Evolutionary conservation across 2,113 vertebrate species (phyloP).

Genomic region (Sphyrna mokarran): DNA sequence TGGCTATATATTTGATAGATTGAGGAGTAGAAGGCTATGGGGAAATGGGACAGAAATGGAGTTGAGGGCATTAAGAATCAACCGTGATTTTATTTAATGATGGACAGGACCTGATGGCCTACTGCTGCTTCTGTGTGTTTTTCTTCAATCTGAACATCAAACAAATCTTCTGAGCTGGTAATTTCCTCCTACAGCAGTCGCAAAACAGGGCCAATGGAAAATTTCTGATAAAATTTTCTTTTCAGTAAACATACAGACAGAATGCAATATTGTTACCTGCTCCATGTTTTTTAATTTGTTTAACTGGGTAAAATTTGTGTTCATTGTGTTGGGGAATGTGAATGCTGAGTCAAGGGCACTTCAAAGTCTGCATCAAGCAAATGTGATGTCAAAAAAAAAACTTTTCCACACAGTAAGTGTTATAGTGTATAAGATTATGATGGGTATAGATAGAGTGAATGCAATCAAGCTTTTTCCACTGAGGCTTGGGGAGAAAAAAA

Average conservation of each 20-base stretch:
- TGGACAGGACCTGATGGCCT: too few relatives aligned
- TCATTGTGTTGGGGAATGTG: neutral
- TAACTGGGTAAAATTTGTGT: neutral
- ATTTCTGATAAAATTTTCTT: neutral
- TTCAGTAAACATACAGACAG: neutral
- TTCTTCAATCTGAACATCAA: constrained; percentile 13
- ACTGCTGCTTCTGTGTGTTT: neutral
- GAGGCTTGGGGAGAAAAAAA: too few relatives aligned
- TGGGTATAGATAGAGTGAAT: too few relatives aligned
- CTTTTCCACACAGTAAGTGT: too few relatives aligned
- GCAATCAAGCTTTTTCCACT: too few relatives aligned
- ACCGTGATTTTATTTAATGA: too few relatives aligned
- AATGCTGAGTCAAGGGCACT: neutral
- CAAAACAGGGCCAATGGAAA: neutral
- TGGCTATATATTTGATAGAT: too few relatives aligned
- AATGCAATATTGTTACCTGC: neutral
- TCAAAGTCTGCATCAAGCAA: neutral
- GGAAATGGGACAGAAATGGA: too few relatives aligned
- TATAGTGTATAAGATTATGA: too few relatives aligned
- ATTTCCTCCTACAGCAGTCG: neutral
- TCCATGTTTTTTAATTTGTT: neutral
- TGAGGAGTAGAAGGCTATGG: too few relatives aligned
- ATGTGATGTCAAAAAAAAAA: too few relatives aligned
- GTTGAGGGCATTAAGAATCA: too few relatives aligned
- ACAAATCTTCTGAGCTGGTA: neutral